phyloP scores from a whole-genome alignment of 2,888 invertebrate genomes.

The Protodeltote pygarga region DNA sequence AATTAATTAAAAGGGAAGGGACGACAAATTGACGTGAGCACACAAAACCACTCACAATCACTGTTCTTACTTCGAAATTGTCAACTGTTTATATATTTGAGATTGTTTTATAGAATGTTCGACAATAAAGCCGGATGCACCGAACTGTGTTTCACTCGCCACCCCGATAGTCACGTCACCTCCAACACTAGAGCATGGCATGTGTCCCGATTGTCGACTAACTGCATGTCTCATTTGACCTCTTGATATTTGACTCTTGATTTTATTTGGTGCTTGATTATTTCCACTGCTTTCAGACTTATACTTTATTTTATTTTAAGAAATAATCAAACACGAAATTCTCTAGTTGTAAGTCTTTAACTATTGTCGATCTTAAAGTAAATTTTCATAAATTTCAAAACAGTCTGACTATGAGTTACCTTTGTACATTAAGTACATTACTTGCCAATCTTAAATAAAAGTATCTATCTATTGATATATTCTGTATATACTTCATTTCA shows the following conservation, averaged over 20 bases:
- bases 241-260: slow-evolving; percentile 44
- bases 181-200: slow-evolving; percentile 82
- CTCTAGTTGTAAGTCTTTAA: slow-evolving; percentile 52
- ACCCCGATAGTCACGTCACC: slow-evolving; percentile 74
- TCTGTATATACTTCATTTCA: slow-evolving; percentile 69
- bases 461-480: slow-evolving; percentile 45
- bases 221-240: slow-evolving; percentile 73
- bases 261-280: slow-evolving; percentile 62
- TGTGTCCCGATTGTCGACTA: slow-evolving; percentile 69
- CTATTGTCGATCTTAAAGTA: slow-evolving; percentile 31
- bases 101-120: slow-evolving; percentile 68
- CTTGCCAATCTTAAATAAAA: slow-evolving; percentile 24
- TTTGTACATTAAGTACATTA: slow-evolving; percentile 24
- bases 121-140: slow-evolving; percentile 84
- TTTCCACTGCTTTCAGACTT: slow-evolving; percentile 47
- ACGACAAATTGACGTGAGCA: slow-evolving; percentile 62
- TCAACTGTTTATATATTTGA: slow-evolving; percentile 66
- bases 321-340: slow-evolving; percentile 61
- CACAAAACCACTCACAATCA: slow-evolving; percentile 72
- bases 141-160: slow-evolving; percentile 86
- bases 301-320: slow-evolving; percentile 35
- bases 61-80: slow-evolving; percentile 71
- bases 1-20: slow-evolving; percentile 39
- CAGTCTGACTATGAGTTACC: slow-evolving; percentile 19
- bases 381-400: slow-evolving; percentile 32